Conservation (phyloP, 2,797 vertebrate genomes). For the Spea hammondii region DNA sequence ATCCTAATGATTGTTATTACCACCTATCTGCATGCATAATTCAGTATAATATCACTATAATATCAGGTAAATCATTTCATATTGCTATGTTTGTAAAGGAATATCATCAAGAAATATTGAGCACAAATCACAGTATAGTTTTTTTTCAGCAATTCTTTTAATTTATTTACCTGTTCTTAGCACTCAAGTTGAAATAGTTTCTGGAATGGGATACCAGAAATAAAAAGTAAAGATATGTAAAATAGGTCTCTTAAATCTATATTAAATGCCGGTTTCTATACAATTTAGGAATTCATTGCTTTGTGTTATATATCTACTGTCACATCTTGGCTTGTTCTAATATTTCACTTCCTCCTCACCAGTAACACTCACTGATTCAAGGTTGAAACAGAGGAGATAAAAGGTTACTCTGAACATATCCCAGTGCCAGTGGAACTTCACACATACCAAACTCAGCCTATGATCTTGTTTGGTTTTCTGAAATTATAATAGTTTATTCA, state of each 20-base stretch:
- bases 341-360: not conserved
- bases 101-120: conserved; percentile 3
- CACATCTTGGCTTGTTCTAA: not conserved
- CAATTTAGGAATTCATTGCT: not conserved
- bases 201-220: not conserved
- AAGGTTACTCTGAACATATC: no score
- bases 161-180: not conserved
- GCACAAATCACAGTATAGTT: not conserved
- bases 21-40: conserved; percentile 7
- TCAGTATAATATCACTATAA: not conserved
- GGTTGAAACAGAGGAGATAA: no score
- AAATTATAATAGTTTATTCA: no score
- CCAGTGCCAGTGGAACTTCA: no score
- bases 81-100: not conserved
- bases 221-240: not conserved
- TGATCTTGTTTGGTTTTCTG: no score
- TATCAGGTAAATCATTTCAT: not conserved
- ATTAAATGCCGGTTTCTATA: not conserved
- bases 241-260: no score
- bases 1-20: not conserved
- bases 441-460: no score
- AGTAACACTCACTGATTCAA: no score
- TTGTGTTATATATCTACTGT: not conserved
- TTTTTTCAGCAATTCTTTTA: not conserved
- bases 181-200: not conserved